A percentile compares a stretch with the other conserved stretches of the same genome.
These are phyloP conservation scores for Champsocephalus esox DNA, from an alignment of 2,797 vertebrate genomes.

Conservation along the genomic window DNA sequence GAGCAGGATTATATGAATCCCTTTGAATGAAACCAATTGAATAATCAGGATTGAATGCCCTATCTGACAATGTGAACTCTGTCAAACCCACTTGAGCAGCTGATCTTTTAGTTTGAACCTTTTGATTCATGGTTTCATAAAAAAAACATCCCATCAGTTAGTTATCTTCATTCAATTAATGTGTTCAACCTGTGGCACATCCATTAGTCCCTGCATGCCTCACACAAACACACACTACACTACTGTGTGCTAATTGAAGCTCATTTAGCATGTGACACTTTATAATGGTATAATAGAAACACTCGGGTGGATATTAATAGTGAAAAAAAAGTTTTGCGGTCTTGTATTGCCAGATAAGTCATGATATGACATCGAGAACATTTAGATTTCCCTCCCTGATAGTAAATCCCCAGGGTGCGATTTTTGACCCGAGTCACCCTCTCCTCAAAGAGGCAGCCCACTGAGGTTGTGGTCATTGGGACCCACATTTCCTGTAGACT, in stretches of 20 bases:
- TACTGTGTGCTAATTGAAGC: not conserved
- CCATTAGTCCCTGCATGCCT: not conserved
- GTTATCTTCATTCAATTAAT: not conserved
- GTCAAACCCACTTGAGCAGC: not conserved
- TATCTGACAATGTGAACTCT: too few relatives aligned
- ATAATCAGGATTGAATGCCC: too few relatives aligned
- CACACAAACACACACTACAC: not conserved
- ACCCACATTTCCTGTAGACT: slow-evolving; percentile 75
- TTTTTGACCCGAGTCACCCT: not conserved
- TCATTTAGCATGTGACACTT: slow-evolving; percentile 1
- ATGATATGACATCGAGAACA: not conserved
- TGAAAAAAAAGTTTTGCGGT: not conserved
- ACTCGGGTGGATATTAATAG: not conserved
- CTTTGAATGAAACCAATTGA: not conserved
- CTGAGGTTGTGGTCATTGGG: slow-evolving; percentile 60
- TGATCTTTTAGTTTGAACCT: not conserved
- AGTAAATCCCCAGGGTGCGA: not conserved
- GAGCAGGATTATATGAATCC: not conserved
- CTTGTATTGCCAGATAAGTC: not conserved
- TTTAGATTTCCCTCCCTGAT: not conserved
- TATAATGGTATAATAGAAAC: not conserved
- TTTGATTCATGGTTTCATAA: slow-evolving; percentile 2
- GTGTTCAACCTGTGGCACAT: not conserved
- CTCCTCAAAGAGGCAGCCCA: slow-evolving; percentile 3
- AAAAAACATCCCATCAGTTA: not conserved